Evolutionary conservation across 2,888 invertebrate genomes (phyloP), one percentile per base, ranked within the genome.

Genomic region (Trisateles emortualis): DNA sequence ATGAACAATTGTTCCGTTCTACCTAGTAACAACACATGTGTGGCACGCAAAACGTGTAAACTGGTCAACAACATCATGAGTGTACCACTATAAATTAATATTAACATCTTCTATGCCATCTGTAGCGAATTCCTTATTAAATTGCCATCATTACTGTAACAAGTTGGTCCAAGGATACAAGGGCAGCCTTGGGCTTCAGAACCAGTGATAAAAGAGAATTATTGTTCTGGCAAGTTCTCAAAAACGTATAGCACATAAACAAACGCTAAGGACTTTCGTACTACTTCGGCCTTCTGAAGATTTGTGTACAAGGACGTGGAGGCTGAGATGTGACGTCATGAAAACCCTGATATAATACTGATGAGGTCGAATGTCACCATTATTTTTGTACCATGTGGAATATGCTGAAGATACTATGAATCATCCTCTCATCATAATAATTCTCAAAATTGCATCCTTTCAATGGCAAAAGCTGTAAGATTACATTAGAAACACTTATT

Each of bases 1-100:
- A 71, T 72, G 76, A 81, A 80, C 79, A 82, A 85, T 82, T 76
- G 79, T 80, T 81, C 84, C 84, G 82, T 78, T 78, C 78, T 78
- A 81, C 81, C 75, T 76, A 74, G 73, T 68, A 76, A 74, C 79
- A 71, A 56, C 70, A 84, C 86, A 87, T 83, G 84, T 88, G 84
- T 64, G 52, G 45, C 59, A 51, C 51, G 57, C 47, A 41, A 51
- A 58, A 65, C 62, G 54, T 56, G 57, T 57, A 51, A 52, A 51
- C 47, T 56, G 40, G 44, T 53, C 52, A 49, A 53, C 61, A 40
- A 58, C 56, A 53, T 41, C 50, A 64, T 59, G 55, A 35, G 30
- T 45, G 54, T 55, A 46, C 49, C 14, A 14, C 41, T 14, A 38
- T 50, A 54, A 26, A 68, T 62, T 62, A 55, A 57, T 56, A 54